Base-by-base conservation (phyloP, 2,113 vertebrate species). In the Cinclus mexicanus region DNA sequence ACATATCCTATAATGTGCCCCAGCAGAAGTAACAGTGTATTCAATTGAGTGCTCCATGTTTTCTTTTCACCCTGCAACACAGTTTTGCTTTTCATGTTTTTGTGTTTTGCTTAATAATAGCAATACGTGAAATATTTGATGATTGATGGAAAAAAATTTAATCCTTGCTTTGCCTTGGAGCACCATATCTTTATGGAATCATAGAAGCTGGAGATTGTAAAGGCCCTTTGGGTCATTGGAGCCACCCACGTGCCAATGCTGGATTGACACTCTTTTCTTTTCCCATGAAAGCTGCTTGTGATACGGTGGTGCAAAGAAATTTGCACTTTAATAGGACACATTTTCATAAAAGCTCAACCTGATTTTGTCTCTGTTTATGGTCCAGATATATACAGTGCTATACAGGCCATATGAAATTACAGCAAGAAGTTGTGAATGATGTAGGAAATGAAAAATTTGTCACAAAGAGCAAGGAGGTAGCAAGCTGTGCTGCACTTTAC, bases 361-460 rank as follows among this genome's bases (percentile, higher is more conserved):
- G 94, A 96, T 97, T 94, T 96, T 92, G 88, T 95, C 92, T 84
- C 83, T 7, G 1, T 84, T 96, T 97, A 84, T 60, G 68, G 94
- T 79, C 90, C 79, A 91, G 83, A 89, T 95, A 92, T 78, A 83
- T 90, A 52, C 35, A 37, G 52, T 68, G 41, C 83, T 86, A 84
- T 90, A 75, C 44, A 90, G 90, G 76, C 64, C 76, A 53, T 65
- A 75, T 81, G 88, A 95, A 96, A 96, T 96, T 93, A 76, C 83
- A 89, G 69, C 44, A 84, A 92, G 88, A 60, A 75, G 60, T 89
- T 84, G 83, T 94, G 86, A 96, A 95, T 95, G 88, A 86, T 93
- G 77, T 90, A 93, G 94, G 93, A 96, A 97, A 96, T 97, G 93
- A 95, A 94, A 97, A 95, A 95, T 85, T 92, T 0, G 29, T 97